Conservation (phyloP, 35 echinoderm and acorn worm species). For the Stichopus chloronotus region DNA sequence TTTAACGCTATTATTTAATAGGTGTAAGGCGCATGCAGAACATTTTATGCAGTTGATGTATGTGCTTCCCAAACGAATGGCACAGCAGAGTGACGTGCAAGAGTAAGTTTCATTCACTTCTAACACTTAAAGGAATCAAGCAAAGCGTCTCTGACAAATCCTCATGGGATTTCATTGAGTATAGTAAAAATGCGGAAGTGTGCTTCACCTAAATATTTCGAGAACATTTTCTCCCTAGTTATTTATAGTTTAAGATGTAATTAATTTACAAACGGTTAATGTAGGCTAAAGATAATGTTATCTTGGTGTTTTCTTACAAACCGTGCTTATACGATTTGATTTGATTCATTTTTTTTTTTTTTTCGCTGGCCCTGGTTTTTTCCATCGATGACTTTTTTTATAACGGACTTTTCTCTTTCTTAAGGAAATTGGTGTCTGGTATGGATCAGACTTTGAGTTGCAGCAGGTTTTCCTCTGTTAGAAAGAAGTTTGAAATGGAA, state of each 20-base stretch:
- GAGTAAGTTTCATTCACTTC: too few species aligned
- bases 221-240: too few species aligned
- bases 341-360: not conserved
- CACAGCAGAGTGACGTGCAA: too few species aligned
- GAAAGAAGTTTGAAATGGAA: not conserved
- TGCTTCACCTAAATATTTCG: too few species aligned
- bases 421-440: slow-evolving; percentile 18
- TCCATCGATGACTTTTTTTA: not conserved
- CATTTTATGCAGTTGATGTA: too few species aligned
- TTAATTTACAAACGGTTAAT: not conserved
- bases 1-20: too few species aligned
- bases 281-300: not conserved
- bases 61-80: too few species aligned
- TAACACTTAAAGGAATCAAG: too few species aligned
- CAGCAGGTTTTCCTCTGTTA: not conserved
- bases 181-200: too few species aligned
- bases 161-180: too few species aligned
- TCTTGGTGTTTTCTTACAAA: not conserved
- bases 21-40: too few species aligned
- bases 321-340: not conserved
- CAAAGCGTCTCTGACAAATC: too few species aligned
- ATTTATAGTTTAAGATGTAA: not conserved
- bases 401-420: not conserved
- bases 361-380: not conserved
- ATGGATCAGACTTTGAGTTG: not conserved